These are phyloP conservation scores for Brachionus angularis DNA, from an alignment of 1,140 invertebrate species.

Conservation along the genomic window DNA sequence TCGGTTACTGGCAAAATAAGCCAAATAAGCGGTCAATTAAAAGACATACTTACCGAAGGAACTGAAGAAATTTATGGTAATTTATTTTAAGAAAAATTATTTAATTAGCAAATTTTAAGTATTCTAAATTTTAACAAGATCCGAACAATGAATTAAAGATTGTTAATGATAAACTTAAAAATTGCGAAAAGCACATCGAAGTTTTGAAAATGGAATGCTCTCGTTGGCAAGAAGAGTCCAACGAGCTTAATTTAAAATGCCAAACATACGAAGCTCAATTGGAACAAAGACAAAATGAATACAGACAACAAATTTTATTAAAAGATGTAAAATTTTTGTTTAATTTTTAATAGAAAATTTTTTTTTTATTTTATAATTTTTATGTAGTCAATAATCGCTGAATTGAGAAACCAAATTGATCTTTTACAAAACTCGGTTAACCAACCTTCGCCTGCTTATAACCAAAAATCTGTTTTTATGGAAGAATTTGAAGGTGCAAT, in stretches of 20 bases:
- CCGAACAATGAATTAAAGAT: conserved; percentile 24
- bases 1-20: conserved; percentile 27
- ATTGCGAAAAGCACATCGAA: conserved; percentile 25
- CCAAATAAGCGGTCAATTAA: conserved; percentile 30
- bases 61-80: conserved; percentile 24
- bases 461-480: conserved; percentile 43
- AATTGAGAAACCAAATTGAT: conserved; percentile 1
- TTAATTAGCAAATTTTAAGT: background rate
- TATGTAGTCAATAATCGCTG: background rate
- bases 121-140: background rate
- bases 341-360: background rate
- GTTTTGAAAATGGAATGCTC: conserved; percentile 14
- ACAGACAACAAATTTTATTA: background rate
- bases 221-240: conserved; percentile 40
- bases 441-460: background rate
- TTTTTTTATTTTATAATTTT: background rate
- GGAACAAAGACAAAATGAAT: conserved; percentile 26
- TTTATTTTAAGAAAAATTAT: background rate
- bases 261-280: conserved; percentile 27
- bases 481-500: conserved; percentile 40
- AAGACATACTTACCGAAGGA: conserved; percentile 37
- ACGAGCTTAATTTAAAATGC: conserved; percentile 1
- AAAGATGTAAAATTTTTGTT: conserved; percentile 20
- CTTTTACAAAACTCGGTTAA: background rate
- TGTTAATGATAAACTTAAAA: conserved; percentile 30